phyloP scores from a whole-genome alignment of 2,888 invertebrate species.

The Liopterus haemorrhoidalis region DNA sequence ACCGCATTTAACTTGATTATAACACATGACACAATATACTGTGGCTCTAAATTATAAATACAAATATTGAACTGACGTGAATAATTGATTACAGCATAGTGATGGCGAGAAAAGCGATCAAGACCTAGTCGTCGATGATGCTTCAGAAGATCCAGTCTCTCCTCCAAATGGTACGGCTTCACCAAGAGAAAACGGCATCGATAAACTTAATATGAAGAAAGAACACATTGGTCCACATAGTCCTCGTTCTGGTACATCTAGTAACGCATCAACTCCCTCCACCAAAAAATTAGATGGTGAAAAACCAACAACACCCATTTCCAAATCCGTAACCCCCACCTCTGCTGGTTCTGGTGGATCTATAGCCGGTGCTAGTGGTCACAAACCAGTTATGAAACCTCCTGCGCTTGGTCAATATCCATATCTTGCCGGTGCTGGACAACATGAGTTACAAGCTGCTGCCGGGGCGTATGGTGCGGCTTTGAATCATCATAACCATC shows the following conservation, averaged over 20 bases:
- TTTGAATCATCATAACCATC: slow-evolving; percentile 60
- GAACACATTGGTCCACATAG: slow-evolving; percentile 67
- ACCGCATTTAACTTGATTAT: too few relatives aligned
- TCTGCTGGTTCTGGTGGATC: slow-evolving; percentile 48
- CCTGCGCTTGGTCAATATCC: slow-evolving; percentile 56
- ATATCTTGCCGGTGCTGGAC: slow-evolving; percentile 51
- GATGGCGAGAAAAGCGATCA: slow-evolving; percentile 84
- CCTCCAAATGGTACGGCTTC: slow-evolving; percentile 84
- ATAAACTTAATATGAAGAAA: slow-evolving; percentile 71
- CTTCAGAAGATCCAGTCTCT: slow-evolving; percentile 83
- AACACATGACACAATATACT: too few relatives aligned
- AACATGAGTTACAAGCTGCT: slow-evolving; percentile 54
- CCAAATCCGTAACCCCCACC: slow-evolving; percentile 85
- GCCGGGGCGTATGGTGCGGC: slow-evolving; percentile 52
- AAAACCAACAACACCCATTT: slow-evolving; percentile 85
- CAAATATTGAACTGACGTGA: slow-evolving; percentile 10
- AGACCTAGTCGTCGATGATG: slow-evolving; percentile 92
- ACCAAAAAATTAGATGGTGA: slow-evolving; percentile 78
- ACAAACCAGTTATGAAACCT: slow-evolving; percentile 52
- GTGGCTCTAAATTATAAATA: too few relatives aligned
- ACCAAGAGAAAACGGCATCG: slow-evolving; percentile 80
- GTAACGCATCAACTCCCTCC: slow-evolving; percentile 85
- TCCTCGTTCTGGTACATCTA: slow-evolving; percentile 77
- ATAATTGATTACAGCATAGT: slow-evolving; percentile 55
- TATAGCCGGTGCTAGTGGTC: slow-evolving; percentile 53